Base-by-base conservation (phyloP, 2,888 invertebrate species). In the Automeris io region DNA sequence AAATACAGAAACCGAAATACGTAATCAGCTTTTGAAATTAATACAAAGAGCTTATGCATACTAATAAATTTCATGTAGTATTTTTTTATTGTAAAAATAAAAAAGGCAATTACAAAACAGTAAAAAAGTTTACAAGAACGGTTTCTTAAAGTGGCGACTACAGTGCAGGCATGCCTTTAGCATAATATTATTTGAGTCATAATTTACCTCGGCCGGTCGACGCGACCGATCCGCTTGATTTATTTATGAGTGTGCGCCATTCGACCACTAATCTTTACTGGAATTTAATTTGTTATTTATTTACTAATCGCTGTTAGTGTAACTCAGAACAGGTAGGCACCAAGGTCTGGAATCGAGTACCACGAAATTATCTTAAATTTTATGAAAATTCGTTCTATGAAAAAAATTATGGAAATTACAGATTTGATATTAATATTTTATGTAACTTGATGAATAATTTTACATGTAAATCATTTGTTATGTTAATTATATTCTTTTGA, bases 231-330 rank as follows among this genome's bases (percentile, higher is more conserved):
- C 55, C 54, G 47, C 66, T 70, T 86, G 86, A 86, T 85, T 85
- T 85, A 83, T 86, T 78, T 82, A 79, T 69, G 76, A 73, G 60
- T 68, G 57, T 67, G 64, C 70, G 62, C 70, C 73, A 74, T 66
- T 71, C 55, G 61, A 53, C 70, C 71, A 74, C 75, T 80, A 80
- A 82, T 80, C 80, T 80, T 77, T 73, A 75, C 58, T 72, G 75
- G 76, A 77, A 77, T 81, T 81, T 81, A 81, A 81, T 80, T 80
- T 72, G 76, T 73, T 78, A 77, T 78, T 80, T 81, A 77, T 77
- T 80, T 76, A 77, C 71, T 75, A 74, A 76, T 75, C 73, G 74
- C 57, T 58, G 57, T 54, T 58, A 53, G 61, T 57, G 38, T 32
- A 25, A 26, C 57, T 54, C 47, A 43, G 49, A 56, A 55, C 65